Percentiles rank a stretch among this genome's conserved stretches.
Conservation (phyloP, 2,888 invertebrate species). For the Diabrotica balteata region DNA sequence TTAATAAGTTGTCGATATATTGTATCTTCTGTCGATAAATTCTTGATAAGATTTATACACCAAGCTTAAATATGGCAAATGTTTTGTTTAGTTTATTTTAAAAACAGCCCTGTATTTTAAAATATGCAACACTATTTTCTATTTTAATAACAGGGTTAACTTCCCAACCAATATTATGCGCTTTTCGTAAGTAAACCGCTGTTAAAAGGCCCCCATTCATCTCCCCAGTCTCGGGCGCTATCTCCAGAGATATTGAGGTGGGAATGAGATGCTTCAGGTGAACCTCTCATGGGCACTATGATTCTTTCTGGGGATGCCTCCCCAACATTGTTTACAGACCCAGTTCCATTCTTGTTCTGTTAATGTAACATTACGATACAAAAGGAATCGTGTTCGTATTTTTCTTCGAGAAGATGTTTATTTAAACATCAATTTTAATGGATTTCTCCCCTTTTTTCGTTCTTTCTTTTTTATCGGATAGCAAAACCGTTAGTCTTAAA, state of each 20-base stretch:
- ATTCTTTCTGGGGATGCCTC: constrained; percentile 57
- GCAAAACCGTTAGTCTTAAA: background rate
- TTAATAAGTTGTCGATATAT: too few species aligned
- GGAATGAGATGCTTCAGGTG: constrained; percentile 56
- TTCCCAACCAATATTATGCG: constrained; percentile 14
- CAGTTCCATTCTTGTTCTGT: constrained; percentile 59
- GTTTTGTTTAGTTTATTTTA: too few species aligned
- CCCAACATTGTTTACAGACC: constrained; percentile 58
- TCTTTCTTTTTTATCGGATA: constrained; percentile 19
- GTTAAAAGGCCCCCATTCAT: constrained; percentile 59
- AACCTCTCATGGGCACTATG: constrained; percentile 60
- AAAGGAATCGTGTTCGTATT: constrained; percentile 54
- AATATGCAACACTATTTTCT: too few species aligned
- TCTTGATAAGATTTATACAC: too few species aligned
- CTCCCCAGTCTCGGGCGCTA: constrained; percentile 49
- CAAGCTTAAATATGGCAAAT: too few species aligned
- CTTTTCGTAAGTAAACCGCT: constrained; percentile 53
- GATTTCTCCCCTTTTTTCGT: constrained; percentile 25
- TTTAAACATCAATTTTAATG: constrained; percentile 52
- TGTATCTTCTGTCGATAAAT: too few species aligned
- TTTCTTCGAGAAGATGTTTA: constrained; percentile 53
- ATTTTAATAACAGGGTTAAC: background rate
- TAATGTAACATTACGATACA: constrained; percentile 60
- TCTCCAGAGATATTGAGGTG: constrained; percentile 56
- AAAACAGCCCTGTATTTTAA: too few species aligned